These are phyloP conservation scores for Stramonita haemastoma DNA, from an alignment of 2,888 invertebrate species.

Conservation along the genomic window DNA sequence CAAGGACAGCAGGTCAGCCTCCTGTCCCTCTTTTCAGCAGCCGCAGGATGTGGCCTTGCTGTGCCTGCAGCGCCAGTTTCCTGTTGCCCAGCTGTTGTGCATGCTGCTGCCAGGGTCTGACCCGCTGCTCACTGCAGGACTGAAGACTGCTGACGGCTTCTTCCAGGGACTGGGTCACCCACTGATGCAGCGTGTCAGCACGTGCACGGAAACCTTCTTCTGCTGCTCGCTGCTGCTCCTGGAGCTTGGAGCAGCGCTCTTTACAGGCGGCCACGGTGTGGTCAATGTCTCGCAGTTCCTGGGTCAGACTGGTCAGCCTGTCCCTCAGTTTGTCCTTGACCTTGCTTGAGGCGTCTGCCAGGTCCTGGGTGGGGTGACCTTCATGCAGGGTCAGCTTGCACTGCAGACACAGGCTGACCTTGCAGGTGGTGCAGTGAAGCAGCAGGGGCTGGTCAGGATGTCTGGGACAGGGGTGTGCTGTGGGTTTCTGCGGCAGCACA, in stretches of 20 bases:
- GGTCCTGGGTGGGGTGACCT: conserved; percentile 26
- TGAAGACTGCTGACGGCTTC: neutral
- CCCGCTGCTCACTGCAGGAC: neutral
- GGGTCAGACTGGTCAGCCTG: neutral
- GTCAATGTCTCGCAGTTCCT: neutral
- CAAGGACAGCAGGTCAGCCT: conserved; percentile 17
- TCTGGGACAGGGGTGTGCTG: neutral
- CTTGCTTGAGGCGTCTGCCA: neutral
- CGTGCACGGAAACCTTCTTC: neutral
- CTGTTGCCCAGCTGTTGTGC: neutral
- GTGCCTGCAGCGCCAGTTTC: neutral
- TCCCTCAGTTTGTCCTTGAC: neutral
- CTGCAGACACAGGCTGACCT: conserved; percentile 13
- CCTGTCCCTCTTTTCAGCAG: neutral
- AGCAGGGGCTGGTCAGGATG: neutral
- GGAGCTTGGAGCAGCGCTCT: neutral
- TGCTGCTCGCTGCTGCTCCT: neutral
- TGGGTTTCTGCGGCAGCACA: no score
- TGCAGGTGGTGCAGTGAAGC: neutral
- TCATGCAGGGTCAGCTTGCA: conserved; percentile 34
- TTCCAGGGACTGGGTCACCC: conserved; percentile 11
- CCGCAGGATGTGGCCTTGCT: conserved; percentile 10
- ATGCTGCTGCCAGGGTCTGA: neutral
- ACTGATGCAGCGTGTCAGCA: neutral
- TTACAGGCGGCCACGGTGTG: neutral